Evolutionary conservation across 2,888 invertebrate species (phyloP), one percentile per base, ranked within the genome.

Genomic region (Drosophila fungiperda): DNA sequence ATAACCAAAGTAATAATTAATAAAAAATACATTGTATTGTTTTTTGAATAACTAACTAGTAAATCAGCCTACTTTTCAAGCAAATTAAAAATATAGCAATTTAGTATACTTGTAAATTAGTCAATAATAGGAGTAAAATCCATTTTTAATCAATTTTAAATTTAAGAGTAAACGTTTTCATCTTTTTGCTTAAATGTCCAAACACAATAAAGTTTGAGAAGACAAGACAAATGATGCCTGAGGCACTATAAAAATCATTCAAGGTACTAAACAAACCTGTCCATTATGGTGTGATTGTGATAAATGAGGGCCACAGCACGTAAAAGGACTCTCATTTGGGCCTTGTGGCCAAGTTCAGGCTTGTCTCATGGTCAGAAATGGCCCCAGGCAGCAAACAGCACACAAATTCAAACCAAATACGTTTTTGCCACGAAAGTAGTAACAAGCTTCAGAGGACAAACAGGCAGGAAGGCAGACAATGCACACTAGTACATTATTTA

Each of bases 261-360:
- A 35, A 58, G 50, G 36, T 32, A 66, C 29, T 20, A 29, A 52
- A 40, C 33, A 17, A 64, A 60, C 57, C 70, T 82, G 82, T 68
- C 78, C 76, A 68, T 81, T 75, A 26, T 68, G 40, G 70, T 74
- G 87, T 84, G 68, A 82, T 74, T 79, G 73, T 87, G 83, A 84
- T 89, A 79, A 74, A 79, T 85, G 83, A 84, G 60, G 73, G 59
- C 64, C 73, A 72, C 58, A 64, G 36, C 52, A 62, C 53, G 61
- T 71, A 42, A 68, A 76, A 54, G 53, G 23, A 65, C 20, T 29
- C 53, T 29, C 26, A 8, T 15, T 76, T 48, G 40, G 53, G 42
- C 52, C 69, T 52, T 40, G 52, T 60, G 50, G 45, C 23, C 54
- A 33, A 35, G 29, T 26, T 55, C n/a, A 55, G 55, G 12, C 38